Base-by-base conservation (phyloP, 2,113 vertebrate species). In the Leptodactylus fuscus region DNA sequence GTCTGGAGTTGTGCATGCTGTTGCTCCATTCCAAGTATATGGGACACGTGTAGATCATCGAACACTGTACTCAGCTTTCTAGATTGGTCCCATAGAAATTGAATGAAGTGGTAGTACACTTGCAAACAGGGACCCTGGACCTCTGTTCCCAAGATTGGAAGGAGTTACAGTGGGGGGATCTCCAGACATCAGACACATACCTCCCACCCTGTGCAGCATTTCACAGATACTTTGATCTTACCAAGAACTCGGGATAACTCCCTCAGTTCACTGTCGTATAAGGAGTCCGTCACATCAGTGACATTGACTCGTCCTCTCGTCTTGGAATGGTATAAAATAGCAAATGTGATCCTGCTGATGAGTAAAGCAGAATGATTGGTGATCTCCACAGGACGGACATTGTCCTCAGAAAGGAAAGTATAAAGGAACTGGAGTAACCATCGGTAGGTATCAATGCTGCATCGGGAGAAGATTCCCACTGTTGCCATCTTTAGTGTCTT, bases 261-360 rank as follows among this genome's bases (percentile, higher is more conserved):
- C 11, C 11, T 5, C n/a, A 81, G 55, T 32, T 81, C 38, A 0
- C 10, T 16, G 22, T 67, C 27, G 36, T 81, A 81, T 41, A 81
- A 48, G 4, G 79, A 65, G 58, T 81, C 79, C 0, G 11, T 65
- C n/a, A 81, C 58, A 48, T 81, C 58, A 9, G 58, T 81, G 24
- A 81, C 27, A 46, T 81, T 81, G 18, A 81, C 4, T 27, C 58
- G 55, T 8, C 77, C 79, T 48, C 79, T 81, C 2, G 62, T 48
- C n/a, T 48, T 27, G 8, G 58, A 46, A 60, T 81, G 79, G 13
- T 81, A 81, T 24, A 81, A 11, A 81, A 81, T 81, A 44, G 58
- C 79, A 32, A 65, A 81, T 27, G 79, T 46, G 38, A 24, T 46
- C 5, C 60, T 41, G 13, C 10, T 22, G 7, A 60, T 58, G 32